Conservation (phyloP, 2,888 invertebrate genomes). For the Physocephala rufipes region DNA sequence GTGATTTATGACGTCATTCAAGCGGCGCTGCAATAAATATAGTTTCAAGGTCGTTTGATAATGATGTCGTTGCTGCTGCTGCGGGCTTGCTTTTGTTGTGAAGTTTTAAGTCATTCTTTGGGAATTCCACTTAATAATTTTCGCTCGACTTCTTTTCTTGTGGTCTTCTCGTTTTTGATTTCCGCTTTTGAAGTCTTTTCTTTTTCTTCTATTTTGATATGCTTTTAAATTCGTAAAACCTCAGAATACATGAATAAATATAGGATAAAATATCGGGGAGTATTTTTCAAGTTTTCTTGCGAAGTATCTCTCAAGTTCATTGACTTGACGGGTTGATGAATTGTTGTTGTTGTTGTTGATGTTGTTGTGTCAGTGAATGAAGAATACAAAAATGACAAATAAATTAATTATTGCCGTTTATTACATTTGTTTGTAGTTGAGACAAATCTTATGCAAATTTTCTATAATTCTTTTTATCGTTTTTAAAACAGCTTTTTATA, state of each 20-base stretch:
- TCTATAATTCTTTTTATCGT: no score
- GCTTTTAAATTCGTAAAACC: background rate
- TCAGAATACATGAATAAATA: no score
- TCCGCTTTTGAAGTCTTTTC: background rate
- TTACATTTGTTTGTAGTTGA: no score
- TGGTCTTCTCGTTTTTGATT: background rate
- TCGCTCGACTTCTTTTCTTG: background rate
- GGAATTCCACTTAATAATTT: background rate
- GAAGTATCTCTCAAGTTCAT: background rate
- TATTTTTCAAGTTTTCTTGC: background rate
- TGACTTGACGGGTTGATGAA: background rate
- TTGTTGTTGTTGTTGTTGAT: background rate
- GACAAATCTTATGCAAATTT: no score
- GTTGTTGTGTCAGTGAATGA: no score
- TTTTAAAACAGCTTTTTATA: no score
- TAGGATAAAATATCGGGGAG: no score
- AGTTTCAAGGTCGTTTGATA: slow-evolving; percentile 2
- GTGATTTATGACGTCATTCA: slow-evolving; percentile 5
- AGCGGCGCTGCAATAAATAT: no score
- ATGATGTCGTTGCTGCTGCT: background rate
- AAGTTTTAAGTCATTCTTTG: background rate
- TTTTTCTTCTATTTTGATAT: background rate
- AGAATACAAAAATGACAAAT: no score
- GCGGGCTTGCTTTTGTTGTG: no score
- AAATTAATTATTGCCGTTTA: no score